Evolutionary conservation across 2,888 invertebrate genomes (phyloP).

Genomic region (Athalia cordata): DNA sequence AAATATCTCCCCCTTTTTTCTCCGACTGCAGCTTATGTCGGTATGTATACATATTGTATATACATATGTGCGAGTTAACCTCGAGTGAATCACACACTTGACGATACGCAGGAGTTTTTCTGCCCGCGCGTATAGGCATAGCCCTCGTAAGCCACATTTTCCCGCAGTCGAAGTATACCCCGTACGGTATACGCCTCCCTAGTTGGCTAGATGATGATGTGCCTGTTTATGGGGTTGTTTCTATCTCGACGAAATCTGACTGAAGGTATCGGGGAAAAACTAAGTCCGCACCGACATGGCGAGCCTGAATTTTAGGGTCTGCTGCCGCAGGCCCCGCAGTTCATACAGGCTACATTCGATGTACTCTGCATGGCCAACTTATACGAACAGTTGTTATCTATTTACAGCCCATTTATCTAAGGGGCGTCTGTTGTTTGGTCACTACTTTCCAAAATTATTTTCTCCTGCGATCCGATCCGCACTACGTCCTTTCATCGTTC

Average conservation of each 20-base stretch:
- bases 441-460: conserved; percentile 16
- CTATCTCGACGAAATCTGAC: conserved; percentile 39
- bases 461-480: neutral
- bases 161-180: neutral
- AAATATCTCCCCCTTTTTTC: neutral
- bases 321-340: neutral
- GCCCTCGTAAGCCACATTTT: too few species aligned
- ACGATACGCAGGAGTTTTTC: conserved; percentile 32
- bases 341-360: neutral
- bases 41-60: conserved; percentile 20
- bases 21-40: too few species aligned
- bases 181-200: conserved; percentile 36
- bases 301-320: neutral
- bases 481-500: neutral
- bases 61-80: conserved; percentile 24
- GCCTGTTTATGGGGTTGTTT: conserved; percentile 36
- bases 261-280: conserved; percentile 29
- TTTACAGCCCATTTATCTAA: conserved; percentile 39
- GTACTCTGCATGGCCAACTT: neutral
- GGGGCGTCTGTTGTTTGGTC: conserved; percentile 37
- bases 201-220: conserved; percentile 35
- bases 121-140: too few species aligned
- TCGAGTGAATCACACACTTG: conserved; percentile 42
- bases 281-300: neutral
- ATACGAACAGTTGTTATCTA: conserved; percentile 39